Conservation (phyloP, 2,888 invertebrate species). For the Eristalis intricaria region DNA sequence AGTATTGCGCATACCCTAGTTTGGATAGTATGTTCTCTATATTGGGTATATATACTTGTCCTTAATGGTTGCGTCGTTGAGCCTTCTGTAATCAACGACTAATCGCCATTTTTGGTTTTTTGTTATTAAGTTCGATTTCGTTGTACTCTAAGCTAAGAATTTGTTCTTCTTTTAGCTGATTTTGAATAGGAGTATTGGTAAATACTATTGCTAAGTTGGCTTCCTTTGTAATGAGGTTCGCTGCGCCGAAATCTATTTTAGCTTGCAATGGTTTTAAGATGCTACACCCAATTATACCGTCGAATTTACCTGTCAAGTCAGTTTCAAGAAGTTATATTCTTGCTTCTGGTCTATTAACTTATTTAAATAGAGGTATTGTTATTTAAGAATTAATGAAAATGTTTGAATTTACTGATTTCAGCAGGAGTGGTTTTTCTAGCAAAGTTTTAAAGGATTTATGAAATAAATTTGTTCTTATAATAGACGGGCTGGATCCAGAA, state of each 20-base stretch:
- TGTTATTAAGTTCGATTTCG: neutral
- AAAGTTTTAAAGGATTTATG: neutral
- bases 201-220: no score
- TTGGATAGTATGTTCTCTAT: slow-evolving; percentile 36
- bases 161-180: no score
- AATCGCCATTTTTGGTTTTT: slow-evolving; percentile 22
- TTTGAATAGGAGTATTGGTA: no score
- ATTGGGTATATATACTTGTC: slow-evolving; percentile 32
- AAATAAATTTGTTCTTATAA: neutral
- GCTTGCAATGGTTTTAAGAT: no score
- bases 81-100: neutral
- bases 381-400: neutral
- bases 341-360: neutral
- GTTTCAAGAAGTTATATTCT: neutral
- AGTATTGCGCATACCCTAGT: slow-evolving; percentile 26
- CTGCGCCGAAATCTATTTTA: no score
- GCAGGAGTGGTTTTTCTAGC: neutral
- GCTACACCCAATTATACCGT: neutral
- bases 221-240: no score
- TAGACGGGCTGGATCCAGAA: neutral
- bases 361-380: neutral
- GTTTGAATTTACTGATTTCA: neutral
- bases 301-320: neutral
- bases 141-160: no score
- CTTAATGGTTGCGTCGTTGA: slow-evolving; percentile 16